Conservation (phyloP, 2,113 vertebrate genomes). For the Tychaedon coryphoeus region DNA sequence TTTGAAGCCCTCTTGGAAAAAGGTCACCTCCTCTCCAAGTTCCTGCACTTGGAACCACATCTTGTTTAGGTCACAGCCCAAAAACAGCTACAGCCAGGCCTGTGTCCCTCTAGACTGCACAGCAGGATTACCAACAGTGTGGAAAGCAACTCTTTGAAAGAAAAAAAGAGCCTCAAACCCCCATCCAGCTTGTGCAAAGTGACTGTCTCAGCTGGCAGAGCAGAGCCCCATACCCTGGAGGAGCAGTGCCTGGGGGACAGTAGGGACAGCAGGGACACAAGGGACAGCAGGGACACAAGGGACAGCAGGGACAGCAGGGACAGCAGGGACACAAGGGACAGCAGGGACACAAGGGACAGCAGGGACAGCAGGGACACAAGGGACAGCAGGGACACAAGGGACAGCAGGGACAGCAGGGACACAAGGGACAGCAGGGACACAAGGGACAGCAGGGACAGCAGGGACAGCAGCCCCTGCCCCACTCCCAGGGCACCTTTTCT, state of each 20-base stretch:
- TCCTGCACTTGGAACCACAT: background rate
- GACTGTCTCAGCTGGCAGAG: background rate
- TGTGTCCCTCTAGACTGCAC: rapidly evolving
- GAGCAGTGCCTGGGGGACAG: background rate
- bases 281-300: background rate
- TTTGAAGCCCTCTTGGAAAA: background rate
- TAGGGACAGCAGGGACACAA: background rate
- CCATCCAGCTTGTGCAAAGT: rapidly evolving
- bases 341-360: background rate
- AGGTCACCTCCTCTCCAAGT: background rate
- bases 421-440: background rate
- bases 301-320: background rate
- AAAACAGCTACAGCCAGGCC: background rate
- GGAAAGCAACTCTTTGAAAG: background rate
- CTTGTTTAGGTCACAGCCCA: background rate
- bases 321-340: background rate
- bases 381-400: background rate
- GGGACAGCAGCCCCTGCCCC: background rate
- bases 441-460: background rate
- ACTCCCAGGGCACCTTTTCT: background rate
- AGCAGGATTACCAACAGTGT: background rate
- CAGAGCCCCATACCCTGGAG: rapidly evolving
- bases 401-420: background rate
- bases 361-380: background rate
- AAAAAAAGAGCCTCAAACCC: background rate